Conservation (phyloP, 2,113 vertebrate genomes). For the Python bivittatus region DNA sequence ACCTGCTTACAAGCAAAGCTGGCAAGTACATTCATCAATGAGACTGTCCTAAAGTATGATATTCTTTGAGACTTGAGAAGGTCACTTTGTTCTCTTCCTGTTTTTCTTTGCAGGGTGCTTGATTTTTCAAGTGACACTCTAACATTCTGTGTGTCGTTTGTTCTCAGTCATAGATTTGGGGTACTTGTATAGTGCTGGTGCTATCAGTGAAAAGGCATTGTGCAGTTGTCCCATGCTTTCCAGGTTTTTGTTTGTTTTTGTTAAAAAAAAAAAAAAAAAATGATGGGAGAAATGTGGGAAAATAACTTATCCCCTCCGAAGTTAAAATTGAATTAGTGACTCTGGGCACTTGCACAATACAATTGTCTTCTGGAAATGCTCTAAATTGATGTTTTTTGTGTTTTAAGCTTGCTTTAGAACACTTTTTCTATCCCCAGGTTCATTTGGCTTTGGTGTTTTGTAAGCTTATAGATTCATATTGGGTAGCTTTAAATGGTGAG, state of each 20-base stretch:
- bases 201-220: no score
- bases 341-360: not conserved
- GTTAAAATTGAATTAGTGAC: no score
- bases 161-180: not conserved
- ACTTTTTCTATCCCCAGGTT: not conserved
- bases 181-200: not conserved
- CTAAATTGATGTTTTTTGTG: not conserved
- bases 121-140: not conserved
- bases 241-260: no score
- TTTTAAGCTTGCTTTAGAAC: not conserved
- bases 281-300: no score
- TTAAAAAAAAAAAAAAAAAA: no score
- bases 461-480: not conserved
- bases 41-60: no score
- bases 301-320: no score
- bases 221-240: no score
- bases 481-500: not conserved
- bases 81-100: not conserved
- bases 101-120: not conserved
- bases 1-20: no score
- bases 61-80: not conserved
- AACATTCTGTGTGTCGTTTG: not conserved
- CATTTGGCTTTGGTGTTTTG: not conserved
- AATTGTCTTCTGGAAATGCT: not conserved
- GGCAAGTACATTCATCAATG: no score